A percentile compares a stretch with the other conserved stretches of the same genome.
Evolutionary conservation across 2,113 vertebrate genomes (phyloP).

Genomic region (Ictalurus furcatus): DNA sequence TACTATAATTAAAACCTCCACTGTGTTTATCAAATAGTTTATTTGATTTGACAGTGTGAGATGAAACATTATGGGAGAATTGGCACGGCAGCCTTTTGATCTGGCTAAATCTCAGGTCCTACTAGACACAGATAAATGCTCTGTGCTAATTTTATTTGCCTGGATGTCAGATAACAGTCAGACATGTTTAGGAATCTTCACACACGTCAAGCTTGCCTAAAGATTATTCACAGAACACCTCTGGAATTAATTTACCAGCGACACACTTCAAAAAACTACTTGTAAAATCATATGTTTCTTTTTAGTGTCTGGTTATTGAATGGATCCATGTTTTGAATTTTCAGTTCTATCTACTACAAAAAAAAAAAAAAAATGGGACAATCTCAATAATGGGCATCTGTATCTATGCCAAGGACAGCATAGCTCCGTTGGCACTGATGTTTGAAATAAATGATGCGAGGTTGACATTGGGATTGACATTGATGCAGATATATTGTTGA

Average conservation of each 20-base stretch:
- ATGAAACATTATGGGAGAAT: conserved; percentile 46
- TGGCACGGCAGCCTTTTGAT: conserved; percentile 44
- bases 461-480: conserved; percentile 28
- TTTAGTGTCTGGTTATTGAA: background rate
- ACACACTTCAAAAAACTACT: background rate
- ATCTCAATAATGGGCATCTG: conserved; percentile 17
- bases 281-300: background rate
- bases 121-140: conserved; percentile 38
- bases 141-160: conserved; percentile 44
- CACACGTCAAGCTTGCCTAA: conserved; percentile 3
- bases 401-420: conserved; percentile 6
- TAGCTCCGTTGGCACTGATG: background rate
- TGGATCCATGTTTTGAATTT: background rate
- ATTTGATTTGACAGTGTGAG: conserved; percentile 45
- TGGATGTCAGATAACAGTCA: conserved; percentile 26
- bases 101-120: conserved; percentile 19
- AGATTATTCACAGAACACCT: conserved; percentile 17
- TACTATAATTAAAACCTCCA: conserved; percentile 54
- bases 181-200: conserved; percentile 5
- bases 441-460: conserved; percentile 8
- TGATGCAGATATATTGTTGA: conserved; percentile 15
- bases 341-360: background rate
- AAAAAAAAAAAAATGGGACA: background rate
- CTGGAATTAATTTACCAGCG: background rate
- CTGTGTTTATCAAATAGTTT: conserved; percentile 50